Base-by-base conservation (phyloP, 2,113 vertebrate genomes). In the Lagopus leucura region DNA sequence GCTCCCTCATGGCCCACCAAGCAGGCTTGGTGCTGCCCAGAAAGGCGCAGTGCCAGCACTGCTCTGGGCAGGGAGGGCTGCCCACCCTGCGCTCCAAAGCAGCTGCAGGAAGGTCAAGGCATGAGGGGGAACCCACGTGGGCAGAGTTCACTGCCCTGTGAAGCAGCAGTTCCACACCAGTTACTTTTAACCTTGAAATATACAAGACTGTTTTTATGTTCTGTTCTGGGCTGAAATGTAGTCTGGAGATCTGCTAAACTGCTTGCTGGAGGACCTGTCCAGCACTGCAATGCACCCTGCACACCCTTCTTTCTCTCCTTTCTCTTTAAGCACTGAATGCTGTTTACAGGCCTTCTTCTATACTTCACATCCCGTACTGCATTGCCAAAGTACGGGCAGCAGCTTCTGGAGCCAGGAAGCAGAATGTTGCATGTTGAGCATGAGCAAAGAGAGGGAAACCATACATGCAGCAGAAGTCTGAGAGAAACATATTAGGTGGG, bases 111-210 rank as follows among this genome's bases (percentile, higher is more conserved):
- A 57, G 13, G 27, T 16, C 45, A 65, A 27, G 21, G 17, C 17
- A 22, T 11, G 19, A 67, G 32, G 25, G 32, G 19, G 47, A 82
- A 40, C 22, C 13, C 42, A 10, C 6, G 2, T 0, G 0, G 3
- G 6, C 20, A 36, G 6, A 4, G 2, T 57, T 86, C 55, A 11
- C 43, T 24, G 6, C n/a, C n/a, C 50, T 72, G 20, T 34, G 27
- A 72, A 43, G 52, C 19, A 47, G 38, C 25, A 70, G 16, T 38
- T 85, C 9, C 20, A 25, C 8, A 1, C 1, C 42, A 16, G 20
- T 4, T 22, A 27, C 14, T 6, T 40, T 47, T 67, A 10, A 24
- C 11, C 8, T 42, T 64, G 67, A 60, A 77, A 66, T 22, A 71
- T 0, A 34, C 22, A 50, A 69, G 21, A 55, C n/a, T 8, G 7